Base-by-base conservation (phyloP, 2,888 invertebrate genomes). In the Campoletis raptor region DNA sequence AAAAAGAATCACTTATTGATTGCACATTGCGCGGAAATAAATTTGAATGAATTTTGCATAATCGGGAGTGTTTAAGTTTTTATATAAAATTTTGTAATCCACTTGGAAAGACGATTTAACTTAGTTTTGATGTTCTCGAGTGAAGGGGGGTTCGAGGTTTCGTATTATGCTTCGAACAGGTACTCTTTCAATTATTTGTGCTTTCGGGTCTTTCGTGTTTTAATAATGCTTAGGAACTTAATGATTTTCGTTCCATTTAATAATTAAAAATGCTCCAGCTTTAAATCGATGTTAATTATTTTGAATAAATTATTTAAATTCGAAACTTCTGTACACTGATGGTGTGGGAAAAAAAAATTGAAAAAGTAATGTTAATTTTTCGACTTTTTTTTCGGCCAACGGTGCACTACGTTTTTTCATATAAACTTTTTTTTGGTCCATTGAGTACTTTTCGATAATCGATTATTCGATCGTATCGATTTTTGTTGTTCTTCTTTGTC, bases 141-240 rank as follows among this genome's bases (percentile, higher is more conserved):
- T 15, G 21, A 70, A 48, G 42, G 21, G 54, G 21, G 54, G 64
- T 40, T 85, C 70, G 78, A 80, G 24, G 72, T 83, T 83, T 81
- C 88, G 85, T 88, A 87, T 89, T 87, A 88, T 87, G 89, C 81
- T 89, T 82, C 76, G 64, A 88, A 90, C 92, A 92, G 91, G 92
- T 93, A 92, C 91, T 85, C 88, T 89, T 57, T 42, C 76, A 80
- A 74, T 87, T 89, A 85, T 88, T 84, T 92, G 90, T 91, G 89
- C 89, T 89, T 90, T 90, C 89, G 10, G 88, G 90, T 90, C 89
- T 88, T 85, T 91, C 85, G 89, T 90, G 88, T 91, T 90, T 92
- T 91, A 89, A 91, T 91, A 89, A 91, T 91, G 89, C 90, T 89
- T 90, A 92, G 91, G 90, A 93, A 91, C 91, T 91, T 90, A 87